Percentiles rank a stretch among this genome's conserved stretches.
phyloP scores from a whole-genome alignment of 1,140 invertebrate species.

The Limonius californicus region DNA sequence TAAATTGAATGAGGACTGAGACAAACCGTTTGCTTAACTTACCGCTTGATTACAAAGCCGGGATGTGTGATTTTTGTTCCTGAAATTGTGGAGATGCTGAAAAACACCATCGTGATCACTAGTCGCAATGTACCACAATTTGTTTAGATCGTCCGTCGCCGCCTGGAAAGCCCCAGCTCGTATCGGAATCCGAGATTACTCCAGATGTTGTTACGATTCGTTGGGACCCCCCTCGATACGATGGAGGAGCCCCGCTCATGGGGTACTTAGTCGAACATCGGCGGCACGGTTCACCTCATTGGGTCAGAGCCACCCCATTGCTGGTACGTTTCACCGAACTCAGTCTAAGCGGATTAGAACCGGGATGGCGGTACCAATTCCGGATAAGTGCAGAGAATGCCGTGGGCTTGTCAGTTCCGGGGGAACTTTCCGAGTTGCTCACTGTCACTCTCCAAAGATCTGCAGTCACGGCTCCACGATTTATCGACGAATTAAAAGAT shows the following conservation, averaged over 20 bases:
- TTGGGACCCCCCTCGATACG: slow-evolving; percentile 76
- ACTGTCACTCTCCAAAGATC: slow-evolving; percentile 68
- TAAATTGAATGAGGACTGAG: neutral
- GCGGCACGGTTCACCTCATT: slow-evolving; percentile 68
- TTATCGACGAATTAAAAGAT: slow-evolving; percentile 64
- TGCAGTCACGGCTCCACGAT: slow-evolving; percentile 62
- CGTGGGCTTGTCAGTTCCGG: slow-evolving; percentile 73
- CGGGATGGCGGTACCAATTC: slow-evolving; percentile 86
- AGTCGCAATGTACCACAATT: slow-evolving; percentile 14
- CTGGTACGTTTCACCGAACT: slow-evolving; percentile 67
- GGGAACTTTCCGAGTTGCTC: slow-evolving; percentile 72
- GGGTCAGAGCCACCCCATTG: slow-evolving; percentile 70
- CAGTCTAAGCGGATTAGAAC: slow-evolving; percentile 72
- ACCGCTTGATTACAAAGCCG: neutral
- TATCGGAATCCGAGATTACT: slow-evolving; percentile 59
- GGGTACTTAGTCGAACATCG: slow-evolving; percentile 80
- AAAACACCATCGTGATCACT: neutral
- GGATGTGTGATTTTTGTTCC: neutral
- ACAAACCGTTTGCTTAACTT: slow-evolving; percentile 3
- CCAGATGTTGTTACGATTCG: slow-evolving; percentile 82
- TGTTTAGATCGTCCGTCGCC: slow-evolving; percentile 67
- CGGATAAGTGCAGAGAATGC: slow-evolving; percentile 83
- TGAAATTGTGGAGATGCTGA: slow-evolving; percentile 2
- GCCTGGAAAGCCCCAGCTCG: slow-evolving; percentile 72
- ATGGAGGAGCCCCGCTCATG: slow-evolving; percentile 86